phyloP scores from a whole-genome alignment of 2,797 vertebrate species.

The Galago senegalensis region DNA sequence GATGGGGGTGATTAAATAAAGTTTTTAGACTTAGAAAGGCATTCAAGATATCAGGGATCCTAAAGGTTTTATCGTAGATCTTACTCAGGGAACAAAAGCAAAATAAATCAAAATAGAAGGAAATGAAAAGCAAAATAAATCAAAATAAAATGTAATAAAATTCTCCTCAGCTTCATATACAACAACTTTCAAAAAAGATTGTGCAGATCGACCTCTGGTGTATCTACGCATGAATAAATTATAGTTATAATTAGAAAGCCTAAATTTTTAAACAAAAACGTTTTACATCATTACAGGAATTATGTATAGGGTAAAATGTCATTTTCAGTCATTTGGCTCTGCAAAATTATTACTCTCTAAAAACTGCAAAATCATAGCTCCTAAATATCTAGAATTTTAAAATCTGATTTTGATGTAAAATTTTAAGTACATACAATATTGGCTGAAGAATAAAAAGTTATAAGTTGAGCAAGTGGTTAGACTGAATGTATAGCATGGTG shows the following conservation, averaged over 20 bases:
- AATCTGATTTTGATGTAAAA: not conserved
- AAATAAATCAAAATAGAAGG: conserved; percentile 21
- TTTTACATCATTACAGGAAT: conserved; percentile 24
- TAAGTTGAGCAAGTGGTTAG: not conserved
- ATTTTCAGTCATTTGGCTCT: not conserved
- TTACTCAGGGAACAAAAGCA: conserved; percentile 34
- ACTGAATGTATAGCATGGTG: not conserved
- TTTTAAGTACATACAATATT: not conserved
- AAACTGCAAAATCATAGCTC: conserved; percentile 8
- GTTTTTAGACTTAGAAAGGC: conserved; percentile 81
- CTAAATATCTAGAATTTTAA: not conserved
- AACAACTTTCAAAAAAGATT: not conserved
- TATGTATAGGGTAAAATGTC: not conserved
- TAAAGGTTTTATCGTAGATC: conserved; percentile 69
- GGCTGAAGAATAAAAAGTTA: not conserved
- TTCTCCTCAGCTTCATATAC: not conserved
- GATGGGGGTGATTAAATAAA: conserved; percentile 80
- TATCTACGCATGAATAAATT: not conserved
- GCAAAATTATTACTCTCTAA: not conserved
- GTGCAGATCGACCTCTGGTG: not conserved
- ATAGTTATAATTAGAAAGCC: not conserved
- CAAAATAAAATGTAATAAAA: not conserved
- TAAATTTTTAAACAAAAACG: not conserved
- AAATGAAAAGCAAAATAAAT: not conserved
- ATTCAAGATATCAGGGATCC: conserved; percentile 70